A percentile compares a stretch with the other conserved stretches of the same genome.
Conservation (phyloP, 2,888 invertebrate species). For the Polietes domitor region DNA sequence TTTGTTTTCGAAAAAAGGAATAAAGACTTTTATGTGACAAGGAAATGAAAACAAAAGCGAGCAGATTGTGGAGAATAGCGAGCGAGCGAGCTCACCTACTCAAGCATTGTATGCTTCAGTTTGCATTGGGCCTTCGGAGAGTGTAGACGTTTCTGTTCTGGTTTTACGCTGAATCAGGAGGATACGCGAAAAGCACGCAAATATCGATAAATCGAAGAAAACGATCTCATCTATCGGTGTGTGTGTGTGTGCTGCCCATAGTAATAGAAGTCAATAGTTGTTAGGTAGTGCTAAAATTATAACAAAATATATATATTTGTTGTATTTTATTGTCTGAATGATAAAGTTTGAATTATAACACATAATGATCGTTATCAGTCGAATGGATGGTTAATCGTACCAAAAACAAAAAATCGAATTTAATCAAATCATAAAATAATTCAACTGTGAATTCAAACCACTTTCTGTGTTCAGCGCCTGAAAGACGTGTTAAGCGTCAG, state of each 20-base stretch:
- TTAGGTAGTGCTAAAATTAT: conserved; percentile 6
- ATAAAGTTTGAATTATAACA: conserved; percentile 2
- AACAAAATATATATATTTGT: neutral
- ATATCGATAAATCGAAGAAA: neutral
- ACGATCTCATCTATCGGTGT: conserved; percentile 3
- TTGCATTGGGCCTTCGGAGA: conserved; percentile 45
- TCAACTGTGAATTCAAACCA: neutral
- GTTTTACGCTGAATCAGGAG: neutral
- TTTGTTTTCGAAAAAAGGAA: conserved; percentile 34
- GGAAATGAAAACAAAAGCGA: neutral
- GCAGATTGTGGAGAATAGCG: too few species aligned
- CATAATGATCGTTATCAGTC: conserved; percentile 14
- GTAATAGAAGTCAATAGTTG: neutral
- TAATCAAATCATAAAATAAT: conserved; percentile 11
- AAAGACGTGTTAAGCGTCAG: neutral
- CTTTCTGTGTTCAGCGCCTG: neutral
- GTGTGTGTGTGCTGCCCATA: neutral
- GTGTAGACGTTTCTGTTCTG: conserved; percentile 17
- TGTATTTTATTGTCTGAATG: neutral
- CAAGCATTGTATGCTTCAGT: conserved; percentile 37
- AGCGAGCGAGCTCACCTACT: too few species aligned
- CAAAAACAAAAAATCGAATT: conserved; percentile 1
- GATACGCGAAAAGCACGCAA: neutral
- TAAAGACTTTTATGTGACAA: neutral
- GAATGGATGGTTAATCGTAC: neutral